Base-by-base conservation (phyloP, 1,140 invertebrate genomes). In the Glomeris maerens region DNA sequence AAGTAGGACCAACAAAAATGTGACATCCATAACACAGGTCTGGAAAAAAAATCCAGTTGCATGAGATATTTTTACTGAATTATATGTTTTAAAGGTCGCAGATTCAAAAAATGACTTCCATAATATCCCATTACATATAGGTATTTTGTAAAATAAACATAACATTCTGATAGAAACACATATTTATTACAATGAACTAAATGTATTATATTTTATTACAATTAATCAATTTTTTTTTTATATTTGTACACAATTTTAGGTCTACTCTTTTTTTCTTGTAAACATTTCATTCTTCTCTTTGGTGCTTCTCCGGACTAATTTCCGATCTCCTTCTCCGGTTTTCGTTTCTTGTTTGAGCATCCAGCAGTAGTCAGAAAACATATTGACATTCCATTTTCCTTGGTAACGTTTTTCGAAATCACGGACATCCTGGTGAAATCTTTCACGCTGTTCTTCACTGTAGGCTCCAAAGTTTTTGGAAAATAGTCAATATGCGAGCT, bases 311-410 rank as follows among this genome's bases (percentile, higher is more conserved):
- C 47, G 27, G 45, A 49, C 36, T 20, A 28, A 45, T 27, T 49
- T 49, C 21, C 47, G 39, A 21, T 49, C 45, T 49, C 47, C 47
- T 28, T 49, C 42, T 46, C 27, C 14, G 17, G 47, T 46, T n/a
- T n/a, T n/a, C n/a, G n/a, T n/a, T 46, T 46, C 29, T 38, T 39
- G 23, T 13, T 27, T 49, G 31, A 49, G 42, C 40, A 42, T 42
- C 17, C 17, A 42, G 23, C 40, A 59, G 63, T 44, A 56, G 59
- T 52, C 47, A 50, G 47, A 38, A 27, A 50, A 0, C 38, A 54
- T 55, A 25, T 42, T 26, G 26, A 41, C 27, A 25, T 27, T 26
- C 36, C 45, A 55, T 40, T 2, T 22, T 50, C 31, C 23, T 50
- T 54, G 52, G 21, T 54, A 50, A 1, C 47, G 23, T 28, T 27